Evolutionary conservation across 2,113 vertebrate species (phyloP).

Genomic region (Cryptotis parvus): DNA sequence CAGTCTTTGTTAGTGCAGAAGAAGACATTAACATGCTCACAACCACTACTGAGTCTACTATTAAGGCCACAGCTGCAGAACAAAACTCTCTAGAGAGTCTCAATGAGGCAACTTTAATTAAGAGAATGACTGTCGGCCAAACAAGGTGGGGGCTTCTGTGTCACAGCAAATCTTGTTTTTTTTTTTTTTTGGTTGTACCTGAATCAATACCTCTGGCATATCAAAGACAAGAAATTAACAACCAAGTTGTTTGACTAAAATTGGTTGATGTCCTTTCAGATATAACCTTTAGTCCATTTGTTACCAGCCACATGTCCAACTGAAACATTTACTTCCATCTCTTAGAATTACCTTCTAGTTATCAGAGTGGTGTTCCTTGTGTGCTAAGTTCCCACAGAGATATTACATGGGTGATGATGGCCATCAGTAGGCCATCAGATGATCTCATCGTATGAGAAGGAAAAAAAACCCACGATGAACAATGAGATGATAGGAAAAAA

Average conservation of each 20-base stretch:
- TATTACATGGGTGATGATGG: not conserved
- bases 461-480: not conserved
- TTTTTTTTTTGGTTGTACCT: not conserved
- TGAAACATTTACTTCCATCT: not conserved
- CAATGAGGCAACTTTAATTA: not conserved
- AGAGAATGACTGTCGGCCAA: not conserved
- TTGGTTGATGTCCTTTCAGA: not conserved
- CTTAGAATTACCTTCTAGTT: not conserved
- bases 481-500: not conserved
- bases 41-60: not conserved
- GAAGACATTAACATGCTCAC: not conserved
- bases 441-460: not conserved
- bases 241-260: not conserved
- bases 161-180: not conserved
- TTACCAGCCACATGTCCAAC: not conserved
- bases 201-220: not conserved
- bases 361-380: not conserved
- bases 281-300: not conserved
- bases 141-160: not conserved
- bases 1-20: not conserved
- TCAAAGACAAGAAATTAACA: not conserved
- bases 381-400: not conserved
- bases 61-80: not conserved
- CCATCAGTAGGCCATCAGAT: not conserved
- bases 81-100: not conserved